Evolutionary conservation across 2,113 vertebrate species (phyloP), one percentile per base, ranked within the genome.

Genomic region (Panurus biarmicus): DNA sequence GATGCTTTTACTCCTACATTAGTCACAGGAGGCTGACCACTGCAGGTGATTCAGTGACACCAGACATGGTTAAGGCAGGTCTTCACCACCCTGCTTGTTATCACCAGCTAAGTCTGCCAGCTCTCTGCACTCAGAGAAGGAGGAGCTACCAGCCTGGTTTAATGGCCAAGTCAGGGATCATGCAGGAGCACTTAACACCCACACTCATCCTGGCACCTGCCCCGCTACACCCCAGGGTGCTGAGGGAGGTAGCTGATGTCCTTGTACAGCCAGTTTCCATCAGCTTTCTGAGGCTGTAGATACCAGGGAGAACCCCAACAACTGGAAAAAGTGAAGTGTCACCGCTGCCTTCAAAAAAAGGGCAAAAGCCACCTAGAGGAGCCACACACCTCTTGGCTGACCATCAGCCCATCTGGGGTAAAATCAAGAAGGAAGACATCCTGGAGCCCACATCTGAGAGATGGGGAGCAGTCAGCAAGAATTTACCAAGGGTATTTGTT

Each of bases 341-440:
- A 23, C 12, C 42, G 2, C 8, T 54, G 8, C 12, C 38, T 79
- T 64, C 61, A 38, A 31, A 66, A 66, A 47, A 31, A 35, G 6
- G 38, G 28, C 11, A 57, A 48, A 73, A 78, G 12, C 2, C 64
- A 6, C 5, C 11, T 38, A 56, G 26, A 42, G 11, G 36, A 86
- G 22, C 5, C 1, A 3, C 5, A 36, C 7, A 5, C 9, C 3
- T 2, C 5, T 5, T 0, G 1, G 11, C 9, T 24, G 51, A 6
- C 24, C 1, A 1, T 28, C 22, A 36, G 4, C n/a, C n/a, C n/a
- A n/a, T n/a, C 10, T 26, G 10, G 4, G 10, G 8, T 51, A 7
- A 73, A 73, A 84, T 26, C 44, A 51, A 51, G 51, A 70, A 86
- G 3, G 3, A 5, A 79, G 8, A 11, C 28, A 28, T 66, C 19